Percentiles rank a stretch among this genome's conserved stretches.
Conservation (phyloP, 1,140 invertebrate species). For the Drosophila suzukii region DNA sequence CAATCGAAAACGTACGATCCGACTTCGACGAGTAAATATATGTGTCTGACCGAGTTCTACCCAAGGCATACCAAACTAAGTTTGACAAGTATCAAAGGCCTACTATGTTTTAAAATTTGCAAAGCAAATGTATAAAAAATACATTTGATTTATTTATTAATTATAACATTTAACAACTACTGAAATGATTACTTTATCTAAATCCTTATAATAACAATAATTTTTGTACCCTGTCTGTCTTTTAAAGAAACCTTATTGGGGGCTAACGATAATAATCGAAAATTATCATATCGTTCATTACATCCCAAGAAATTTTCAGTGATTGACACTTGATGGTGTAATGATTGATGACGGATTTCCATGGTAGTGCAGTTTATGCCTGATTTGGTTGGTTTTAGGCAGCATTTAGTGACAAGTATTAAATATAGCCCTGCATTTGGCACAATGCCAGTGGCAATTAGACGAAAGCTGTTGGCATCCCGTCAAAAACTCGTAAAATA, state of each 20-base stretch:
- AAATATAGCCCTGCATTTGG: conserved; percentile 49
- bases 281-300: too few species aligned
- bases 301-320: too few species aligned
- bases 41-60: neutral
- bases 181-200: too few species aligned
- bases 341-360: conserved; percentile 37
- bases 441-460: conserved; percentile 68
- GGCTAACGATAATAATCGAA: too few species aligned
- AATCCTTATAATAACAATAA: too few species aligned
- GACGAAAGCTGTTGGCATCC: conserved; percentile 47
- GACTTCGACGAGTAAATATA: neutral
- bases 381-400: conserved; percentile 7
- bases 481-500: conserved; percentile 53
- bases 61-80: neutral
- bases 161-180: too few species aligned
- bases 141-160: too few species aligned
- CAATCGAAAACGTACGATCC: neutral
- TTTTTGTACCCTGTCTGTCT: too few species aligned
- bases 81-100: neutral
- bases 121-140: too few species aligned
- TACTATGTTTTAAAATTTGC: neutral
- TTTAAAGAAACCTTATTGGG: too few species aligned
- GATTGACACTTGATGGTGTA: conserved; percentile 5
- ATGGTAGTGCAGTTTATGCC: conserved; percentile 5
- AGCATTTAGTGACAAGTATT: conserved; percentile 27